These are phyloP conservation scores for Anarhynchus alexandrinus DNA, from an alignment of 2,113 vertebrate genomes.

Conservation along the genomic window DNA sequence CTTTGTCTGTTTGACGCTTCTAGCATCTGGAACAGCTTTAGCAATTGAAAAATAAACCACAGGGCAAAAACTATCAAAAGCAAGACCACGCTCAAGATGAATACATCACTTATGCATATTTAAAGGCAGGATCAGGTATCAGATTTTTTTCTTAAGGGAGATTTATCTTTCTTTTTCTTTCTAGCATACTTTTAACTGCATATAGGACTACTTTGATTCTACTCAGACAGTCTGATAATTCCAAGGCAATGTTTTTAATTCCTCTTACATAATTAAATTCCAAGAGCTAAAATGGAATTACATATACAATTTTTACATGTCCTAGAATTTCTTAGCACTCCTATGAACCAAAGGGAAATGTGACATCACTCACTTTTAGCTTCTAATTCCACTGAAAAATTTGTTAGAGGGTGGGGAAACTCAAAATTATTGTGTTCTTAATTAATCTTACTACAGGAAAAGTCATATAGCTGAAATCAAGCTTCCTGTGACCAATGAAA, in stretches of 20 bases:
- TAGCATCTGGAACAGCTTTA: slow-evolving; percentile 57
- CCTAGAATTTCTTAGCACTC: not conserved
- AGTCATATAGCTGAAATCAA: not conserved
- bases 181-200: not conserved
- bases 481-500: not conserved
- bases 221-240: not conserved
- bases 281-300: not conserved
- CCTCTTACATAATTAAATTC: not conserved
- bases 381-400: not conserved
- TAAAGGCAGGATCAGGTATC: slow-evolving; percentile 19
- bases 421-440: not conserved
- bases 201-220: not conserved
- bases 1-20: slow-evolving; percentile 1
- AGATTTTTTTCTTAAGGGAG: not conserved
- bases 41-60: slow-evolving; percentile 21
- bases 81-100: not conserved
- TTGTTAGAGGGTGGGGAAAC: not conserved
- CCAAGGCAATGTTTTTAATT: not conserved
- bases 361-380: not conserved
- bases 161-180: slow-evolving; percentile 15
- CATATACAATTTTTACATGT: not conserved
- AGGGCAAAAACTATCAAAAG: slow-evolving; percentile 28
- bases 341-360: not conserved
- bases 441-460: not conserved
- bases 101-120: not conserved